Evolutionary conservation across 2,113 vertebrate species (phyloP).

Genomic region (Lonchura striata): DNA sequence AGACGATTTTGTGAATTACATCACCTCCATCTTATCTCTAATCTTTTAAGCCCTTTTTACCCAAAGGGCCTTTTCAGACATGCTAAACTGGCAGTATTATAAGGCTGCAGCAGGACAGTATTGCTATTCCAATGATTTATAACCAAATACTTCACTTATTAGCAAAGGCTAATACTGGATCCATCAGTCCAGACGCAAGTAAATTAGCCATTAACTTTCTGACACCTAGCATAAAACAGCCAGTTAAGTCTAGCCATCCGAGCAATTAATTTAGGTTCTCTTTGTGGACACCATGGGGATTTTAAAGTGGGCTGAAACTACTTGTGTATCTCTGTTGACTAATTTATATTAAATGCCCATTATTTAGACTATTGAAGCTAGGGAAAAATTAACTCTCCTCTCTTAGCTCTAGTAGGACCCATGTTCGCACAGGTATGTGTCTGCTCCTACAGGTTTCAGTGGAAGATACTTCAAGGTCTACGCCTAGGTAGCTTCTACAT

Average conservation of each 20-base stretch:
- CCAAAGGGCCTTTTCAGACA: background rate
- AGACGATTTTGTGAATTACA: conserved; percentile 8
- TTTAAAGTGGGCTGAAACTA: conserved; percentile 28
- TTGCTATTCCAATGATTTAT: conserved; percentile 47
- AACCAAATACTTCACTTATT: conserved; percentile 39
- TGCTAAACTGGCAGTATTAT: background rate
- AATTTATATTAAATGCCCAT: conserved; percentile 40
- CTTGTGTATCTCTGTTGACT: conserved; percentile 16
- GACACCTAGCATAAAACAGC: conserved; percentile 42
- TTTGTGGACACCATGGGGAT: conserved; percentile 12
- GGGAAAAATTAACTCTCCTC: background rate
- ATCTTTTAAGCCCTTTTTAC: conserved; percentile 14
- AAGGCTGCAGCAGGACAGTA: background rate
- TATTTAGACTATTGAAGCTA: background rate
- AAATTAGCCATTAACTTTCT: conserved; percentile 55
- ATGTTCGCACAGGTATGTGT: background rate
- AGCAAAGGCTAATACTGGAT: conserved; percentile 23
- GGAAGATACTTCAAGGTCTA: background rate
- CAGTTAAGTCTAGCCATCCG: conserved; percentile 26
- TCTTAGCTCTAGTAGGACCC: background rate
- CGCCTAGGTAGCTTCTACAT: background rate
- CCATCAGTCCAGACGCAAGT: background rate
- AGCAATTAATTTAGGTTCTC: conserved; percentile 45
- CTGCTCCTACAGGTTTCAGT: background rate
- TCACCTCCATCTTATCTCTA: background rate